phyloP scores from a whole-genome alignment of 2,888 invertebrate genomes.

The Phytoseiulus persimilis region DNA sequence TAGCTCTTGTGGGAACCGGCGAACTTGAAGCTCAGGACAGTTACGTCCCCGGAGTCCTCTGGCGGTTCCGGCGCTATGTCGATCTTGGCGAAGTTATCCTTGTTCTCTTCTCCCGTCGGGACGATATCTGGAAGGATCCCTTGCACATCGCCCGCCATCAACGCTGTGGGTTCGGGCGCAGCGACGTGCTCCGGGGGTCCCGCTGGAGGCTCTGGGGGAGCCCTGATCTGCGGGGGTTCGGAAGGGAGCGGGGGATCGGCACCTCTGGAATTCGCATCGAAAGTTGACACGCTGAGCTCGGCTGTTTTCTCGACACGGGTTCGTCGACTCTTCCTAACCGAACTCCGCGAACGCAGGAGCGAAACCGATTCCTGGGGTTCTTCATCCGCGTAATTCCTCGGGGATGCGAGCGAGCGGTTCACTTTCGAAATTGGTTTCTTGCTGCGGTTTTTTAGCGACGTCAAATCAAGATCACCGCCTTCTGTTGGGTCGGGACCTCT shows the following conservation, averaged over 20 bases:
- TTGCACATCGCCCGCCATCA: background rate
- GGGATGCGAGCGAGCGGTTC: background rate
- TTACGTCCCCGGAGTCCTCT: slow-evolving; percentile 12
- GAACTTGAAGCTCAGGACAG: slow-evolving; percentile 16
- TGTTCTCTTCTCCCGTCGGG: slow-evolving; percentile 17
- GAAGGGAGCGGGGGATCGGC: background rate
- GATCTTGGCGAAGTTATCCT: background rate
- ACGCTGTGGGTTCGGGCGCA: background rate
- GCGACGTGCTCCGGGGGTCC: background rate
- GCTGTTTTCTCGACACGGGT: slow-evolving; percentile 8
- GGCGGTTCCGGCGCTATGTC: slow-evolving; percentile 20
- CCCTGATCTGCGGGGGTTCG: slow-evolving; percentile 11
- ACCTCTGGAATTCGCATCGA: background rate
- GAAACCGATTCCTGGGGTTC: slow-evolving; percentile 14
- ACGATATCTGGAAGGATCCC: slow-evolving; percentile 13
- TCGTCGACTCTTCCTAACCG: slow-evolving; percentile 11
- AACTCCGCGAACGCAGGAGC: background rate
- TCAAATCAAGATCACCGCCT: background rate
- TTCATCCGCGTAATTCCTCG: background rate
- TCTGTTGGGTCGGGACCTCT: slow-evolving; percentile 1
- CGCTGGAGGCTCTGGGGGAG: slow-evolving; percentile 8
- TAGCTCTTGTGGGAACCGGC: background rate
- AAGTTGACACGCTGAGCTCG: background rate
- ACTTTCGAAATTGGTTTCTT: slow-evolving; percentile 28
- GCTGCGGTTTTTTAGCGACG: background rate